Base-by-base conservation (phyloP, 2,888 invertebrate genomes). In the Invenusta paracnida region DNA sequence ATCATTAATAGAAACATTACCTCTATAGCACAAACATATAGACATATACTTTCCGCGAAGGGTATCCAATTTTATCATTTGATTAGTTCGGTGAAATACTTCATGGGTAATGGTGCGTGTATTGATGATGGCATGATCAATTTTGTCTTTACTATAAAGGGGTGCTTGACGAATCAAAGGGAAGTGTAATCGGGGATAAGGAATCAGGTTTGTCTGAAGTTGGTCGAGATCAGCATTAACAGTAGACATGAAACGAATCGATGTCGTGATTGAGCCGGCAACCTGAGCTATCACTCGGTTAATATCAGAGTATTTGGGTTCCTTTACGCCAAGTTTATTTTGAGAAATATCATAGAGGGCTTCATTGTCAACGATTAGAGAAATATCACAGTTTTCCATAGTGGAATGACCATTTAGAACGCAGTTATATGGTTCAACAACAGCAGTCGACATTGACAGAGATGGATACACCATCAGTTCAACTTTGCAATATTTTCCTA, bases 161-260 rank as follows among this genome's bases (percentile, higher is more conserved):
- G 86, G 86, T 27, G 81, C 67, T 27, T 79, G 81, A 28, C 79
- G 67, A 30, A 81, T 30, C 30, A 86, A 48, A 0, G 86, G 86
- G 31, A 86, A 86, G 66, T 86, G 86, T 29, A 86, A 81, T 86
- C 86, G 66, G 2, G 86, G 86, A 86, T 67, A 86, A 29, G 86
- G 86, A 17, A 86, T 31, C 5, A 86, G 29, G 79, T 86, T 86
- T 1, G 86, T 86, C 29, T 87, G 86, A 17, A 84, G 81, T 27
- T 86, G 73, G 5, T 29, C 30, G n/a, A 85, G 13, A 66, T 85
- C 66, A 31, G 30, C 23, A 29, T 85, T 85, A 27, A 85, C 2
- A 25, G n/a, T 17, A 27, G 83, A 82, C 30, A n/a, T 31, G 48
- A 85, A 85, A 31, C 85, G 84, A 28, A 85, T 13, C 11, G 85